These are phyloP conservation scores for Physocephala rufipes DNA, from an alignment of 2,888 invertebrate species.

Conservation along the genomic window DNA sequence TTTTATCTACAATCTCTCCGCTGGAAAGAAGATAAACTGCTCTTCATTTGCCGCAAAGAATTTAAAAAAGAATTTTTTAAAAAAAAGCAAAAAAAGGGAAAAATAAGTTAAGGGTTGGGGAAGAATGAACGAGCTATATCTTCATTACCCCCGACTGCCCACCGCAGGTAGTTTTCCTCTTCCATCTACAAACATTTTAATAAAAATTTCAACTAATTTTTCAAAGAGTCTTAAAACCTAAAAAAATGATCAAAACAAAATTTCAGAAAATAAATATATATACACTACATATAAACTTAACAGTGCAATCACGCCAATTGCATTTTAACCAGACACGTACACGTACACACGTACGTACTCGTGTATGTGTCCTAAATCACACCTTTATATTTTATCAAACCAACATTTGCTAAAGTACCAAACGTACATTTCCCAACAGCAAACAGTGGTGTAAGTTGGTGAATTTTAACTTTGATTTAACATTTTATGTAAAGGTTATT, in stretches of 20 bases:
- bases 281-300: not conserved
- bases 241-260: not conserved
- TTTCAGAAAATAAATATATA: not conserved
- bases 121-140: not conserved
- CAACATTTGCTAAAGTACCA: not conserved
- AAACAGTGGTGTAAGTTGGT: not conserved
- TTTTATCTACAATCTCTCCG: constrained; percentile 22
- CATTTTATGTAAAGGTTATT: too few species aligned
- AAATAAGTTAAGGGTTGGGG: not conserved
- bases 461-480: not conserved
- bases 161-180: too few species aligned
- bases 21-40: constrained; percentile 12
- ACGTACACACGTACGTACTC: constrained; percentile 3
- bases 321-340: not conserved
- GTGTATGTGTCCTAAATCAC: not conserved
- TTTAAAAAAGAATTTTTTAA: not conserved
- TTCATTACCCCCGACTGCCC: too few species aligned
- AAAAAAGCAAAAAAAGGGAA: not conserved
- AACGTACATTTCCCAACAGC: not conserved
- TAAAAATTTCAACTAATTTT: constrained; percentile 29
- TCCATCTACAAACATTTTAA: constrained; percentile 14
- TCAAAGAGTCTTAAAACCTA: constrained; percentile 32
- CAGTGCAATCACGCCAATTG: constrained; percentile 22
- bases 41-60: not conserved
- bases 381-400: not conserved